Percentiles rank a stretch among this genome's conserved stretches.
Conservation (phyloP, 2,113 vertebrate genomes). For the Pipa parva region DNA sequence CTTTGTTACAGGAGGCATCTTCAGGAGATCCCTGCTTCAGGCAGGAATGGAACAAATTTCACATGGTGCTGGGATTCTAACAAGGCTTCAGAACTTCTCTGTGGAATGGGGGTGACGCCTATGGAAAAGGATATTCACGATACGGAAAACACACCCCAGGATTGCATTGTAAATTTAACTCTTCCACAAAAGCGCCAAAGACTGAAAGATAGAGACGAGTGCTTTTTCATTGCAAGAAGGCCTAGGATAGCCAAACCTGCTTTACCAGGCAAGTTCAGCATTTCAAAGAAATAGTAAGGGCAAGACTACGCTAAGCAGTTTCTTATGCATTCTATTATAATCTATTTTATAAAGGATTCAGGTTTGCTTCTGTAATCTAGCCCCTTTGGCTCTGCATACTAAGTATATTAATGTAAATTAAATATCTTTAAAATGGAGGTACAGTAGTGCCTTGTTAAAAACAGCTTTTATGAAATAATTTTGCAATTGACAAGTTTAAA, state of each 20-base stretch:
- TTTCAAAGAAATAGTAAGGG: constrained; percentile 5
- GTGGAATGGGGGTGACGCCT: constrained; percentile 55
- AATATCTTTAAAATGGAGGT: too few species aligned
- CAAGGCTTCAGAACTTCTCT: constrained; percentile 54
- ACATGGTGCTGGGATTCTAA: constrained; percentile 55
- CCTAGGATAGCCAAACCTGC: constrained; percentile 60
- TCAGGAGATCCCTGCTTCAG: constrained; percentile 67
- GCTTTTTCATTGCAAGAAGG: constrained; percentile 68
- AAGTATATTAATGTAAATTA: too few species aligned
- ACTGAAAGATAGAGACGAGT: constrained; percentile 63
- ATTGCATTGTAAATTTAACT: constrained; percentile 62
- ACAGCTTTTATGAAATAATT: too few species aligned
- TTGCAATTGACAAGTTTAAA: too few species aligned
- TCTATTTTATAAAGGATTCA: too few species aligned
- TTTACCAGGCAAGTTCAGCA: constrained; percentile 51
- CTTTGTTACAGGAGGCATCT: constrained; percentile 64
- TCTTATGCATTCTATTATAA: too few species aligned
- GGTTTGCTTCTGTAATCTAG: too few species aligned
- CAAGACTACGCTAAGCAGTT: too few species aligned
- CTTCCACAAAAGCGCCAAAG: constrained; percentile 65
- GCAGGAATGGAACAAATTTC: constrained; percentile 57
- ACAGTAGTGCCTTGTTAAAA: too few species aligned
- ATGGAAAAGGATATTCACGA: constrained; percentile 64
- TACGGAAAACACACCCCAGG: constrained; percentile 75
- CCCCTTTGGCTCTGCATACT: too few species aligned